Conservation (phyloP, 2,113 vertebrate species). For the Cariama cristata region DNA sequence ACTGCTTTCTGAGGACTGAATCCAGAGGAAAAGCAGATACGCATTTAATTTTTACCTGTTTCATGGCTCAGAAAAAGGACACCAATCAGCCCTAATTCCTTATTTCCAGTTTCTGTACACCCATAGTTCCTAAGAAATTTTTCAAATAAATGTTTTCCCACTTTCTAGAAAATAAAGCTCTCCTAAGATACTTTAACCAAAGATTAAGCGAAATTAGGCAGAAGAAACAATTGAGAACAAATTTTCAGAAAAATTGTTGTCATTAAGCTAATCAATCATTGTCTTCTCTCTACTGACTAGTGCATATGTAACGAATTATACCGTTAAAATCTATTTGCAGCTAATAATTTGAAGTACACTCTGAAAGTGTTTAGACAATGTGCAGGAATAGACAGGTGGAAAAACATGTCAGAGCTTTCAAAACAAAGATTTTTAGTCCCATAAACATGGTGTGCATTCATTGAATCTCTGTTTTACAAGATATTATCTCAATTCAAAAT, state of each 20-base stretch:
- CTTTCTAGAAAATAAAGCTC: not conserved
- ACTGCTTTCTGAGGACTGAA: not conserved
- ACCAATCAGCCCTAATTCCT: rapidly evolving
- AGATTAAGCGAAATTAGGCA: not conserved
- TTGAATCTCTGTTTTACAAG: not conserved
- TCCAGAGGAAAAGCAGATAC: not conserved
- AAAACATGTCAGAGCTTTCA: not conserved
- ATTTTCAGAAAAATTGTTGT: not conserved
- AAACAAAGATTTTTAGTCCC: not conserved
- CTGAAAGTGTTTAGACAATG: not conserved
- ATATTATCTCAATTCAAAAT: not conserved
- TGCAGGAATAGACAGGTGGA: not conserved
- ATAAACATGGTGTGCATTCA: not conserved
- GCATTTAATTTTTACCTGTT: not conserved
- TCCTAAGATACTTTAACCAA: not conserved
- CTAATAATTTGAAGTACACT: not conserved
- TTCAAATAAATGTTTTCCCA: not conserved
- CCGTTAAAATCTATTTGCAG: not conserved
- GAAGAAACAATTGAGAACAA: not conserved
- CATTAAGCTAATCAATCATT: not conserved
- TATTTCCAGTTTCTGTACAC: not conserved
- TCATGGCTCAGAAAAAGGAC: not conserved
- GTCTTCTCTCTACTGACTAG: not conserved
- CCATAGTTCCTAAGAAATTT: not conserved
- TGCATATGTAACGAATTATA: not conserved